Base-by-base conservation (phyloP, 1,140 invertebrate genomes). In the Pomacea maculata region DNA sequence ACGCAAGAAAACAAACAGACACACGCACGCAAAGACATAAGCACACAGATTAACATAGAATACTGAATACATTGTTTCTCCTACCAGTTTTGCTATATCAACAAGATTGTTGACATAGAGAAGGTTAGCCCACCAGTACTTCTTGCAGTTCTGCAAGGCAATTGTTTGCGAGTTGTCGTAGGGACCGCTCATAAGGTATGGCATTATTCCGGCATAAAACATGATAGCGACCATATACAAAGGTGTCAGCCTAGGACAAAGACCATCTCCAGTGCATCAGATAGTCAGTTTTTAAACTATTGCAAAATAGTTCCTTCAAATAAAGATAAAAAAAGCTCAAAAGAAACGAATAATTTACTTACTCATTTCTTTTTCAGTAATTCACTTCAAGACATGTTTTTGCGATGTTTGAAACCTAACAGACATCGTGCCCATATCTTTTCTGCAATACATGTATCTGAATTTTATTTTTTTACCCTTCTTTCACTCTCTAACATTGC, bases 81-180 rank as follows among this genome's bases (percentile, higher is more conserved):
- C 21, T 55, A 74, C 73, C 73, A 74, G 29, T 74, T 74, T 74
- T 3, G 10, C 0, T 52, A 57, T 74, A 55, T 70, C 52, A 9
- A 95, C 92, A 82, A 96, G 95, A 88, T 96, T 97, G 87, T 96
- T 96, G n/a, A 96, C 93, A 87, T 96, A 96, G 7, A 96, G 91
- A 52, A 96, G 89, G 86, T 96, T 96, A 0, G 94, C 92, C 95
- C 95, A 96, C 96, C 96, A 96, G n/a, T 94, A 94, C 14, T 93
- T 89, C 78, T 91, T 85, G 86, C 95, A 96, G 80, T 61, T 57
- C 4, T 70, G 52, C 14, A 65, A 78, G n/a, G 71, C 45, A 34
- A 65, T 57, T 21, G 34, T 25, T 0, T 25, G 25, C 5, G 52
- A 17, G 7, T 85, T 85, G 94, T 94, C 95, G 85, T 94, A 92